Evolutionary conservation across 2,888 invertebrate genomes (phyloP), one percentile per base, ranked within the genome.

Genomic region (Hartigia nigra): DNA sequence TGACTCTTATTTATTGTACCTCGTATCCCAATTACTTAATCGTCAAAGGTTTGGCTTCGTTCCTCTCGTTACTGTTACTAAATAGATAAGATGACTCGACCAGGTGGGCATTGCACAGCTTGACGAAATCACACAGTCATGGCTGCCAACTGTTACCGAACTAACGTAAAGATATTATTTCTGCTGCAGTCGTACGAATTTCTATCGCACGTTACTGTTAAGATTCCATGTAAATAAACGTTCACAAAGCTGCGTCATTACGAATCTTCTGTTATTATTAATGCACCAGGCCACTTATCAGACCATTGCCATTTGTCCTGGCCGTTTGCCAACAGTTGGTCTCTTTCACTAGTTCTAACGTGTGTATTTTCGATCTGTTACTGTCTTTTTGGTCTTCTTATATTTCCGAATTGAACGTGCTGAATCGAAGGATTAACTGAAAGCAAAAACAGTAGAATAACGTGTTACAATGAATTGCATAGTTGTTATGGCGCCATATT

Each of bases 81-180:
- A 72, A 34, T 72, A 34, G 31, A 31, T 31, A 23, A 23, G 9
- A 31, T 72, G 72, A 72, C 72, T 72, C 72, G 12, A 32, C 72
- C 34, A 31, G 72, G 14, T 31, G 72, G 72, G 14, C 72, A 34
- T 14, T 72, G 31, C 69, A 23, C 23, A 69, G 69, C 31, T 31
- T 55, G 31, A 34, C 72, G 34, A 72, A 72, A 72, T 31, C 72
- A 12, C 72, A 72, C 34, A 9, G 9, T 1, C 23, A 55, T 9
- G 72, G 72, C 72, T 72, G 72, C 72, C 72, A 72, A 72, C 72
- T 32, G 72, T 72, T 72, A 34, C 72, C 72, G 72, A 72, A 72
- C 72, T 23, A 32, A 72, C 72, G 72, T 31, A 55, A 23, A 9
- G 55, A 55, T 55, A 55, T 55, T 55, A 55, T 55, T 55, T 55